Conservation (phyloP, 2,888 invertebrate genomes). For the Abrostola tripartita region DNA sequence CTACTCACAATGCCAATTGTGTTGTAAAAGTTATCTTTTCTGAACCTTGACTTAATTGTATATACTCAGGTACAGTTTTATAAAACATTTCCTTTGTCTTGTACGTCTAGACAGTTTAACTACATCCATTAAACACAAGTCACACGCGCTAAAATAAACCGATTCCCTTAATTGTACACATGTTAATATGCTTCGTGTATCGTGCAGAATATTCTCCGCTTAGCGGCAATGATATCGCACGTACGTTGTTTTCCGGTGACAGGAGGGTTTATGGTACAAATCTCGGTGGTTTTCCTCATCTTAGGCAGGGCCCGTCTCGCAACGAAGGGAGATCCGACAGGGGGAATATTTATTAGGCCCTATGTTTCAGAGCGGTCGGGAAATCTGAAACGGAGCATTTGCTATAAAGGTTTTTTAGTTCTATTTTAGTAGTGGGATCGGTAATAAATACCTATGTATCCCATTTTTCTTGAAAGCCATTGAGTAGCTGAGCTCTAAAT, state of each 20-base stretch:
- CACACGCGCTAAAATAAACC: constrained; percentile 17
- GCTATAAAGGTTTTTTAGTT: constrained; percentile 54
- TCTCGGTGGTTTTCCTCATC: constrained; percentile 72
- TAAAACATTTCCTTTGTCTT: constrained; percentile 14
- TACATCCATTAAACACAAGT: constrained; percentile 30
- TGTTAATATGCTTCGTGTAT: constrained; percentile 8
- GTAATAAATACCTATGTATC: constrained; percentile 49
- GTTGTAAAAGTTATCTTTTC: not conserved
- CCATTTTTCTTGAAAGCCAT: constrained; percentile 39
- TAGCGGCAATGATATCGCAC: constrained; percentile 59
- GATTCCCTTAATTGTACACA: constrained; percentile 10
- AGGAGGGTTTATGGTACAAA: constrained; percentile 75
- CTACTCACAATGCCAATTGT: too few species aligned
- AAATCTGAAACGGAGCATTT: constrained; percentile 57
- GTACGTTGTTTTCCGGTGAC: constrained; percentile 68
- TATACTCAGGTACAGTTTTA: too few species aligned
- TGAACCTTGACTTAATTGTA: too few species aligned
- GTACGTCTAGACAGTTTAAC: constrained; percentile 20
- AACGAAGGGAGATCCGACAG: constrained; percentile 68
- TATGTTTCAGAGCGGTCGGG: constrained; percentile 63
- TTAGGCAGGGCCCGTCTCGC: constrained; percentile 61
- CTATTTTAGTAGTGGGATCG: constrained; percentile 50
- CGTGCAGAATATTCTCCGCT: constrained; percentile 50
- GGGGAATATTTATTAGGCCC: constrained; percentile 73
- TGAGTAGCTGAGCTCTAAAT: constrained; percentile 46